A percentile compares a stretch with the other conserved stretches of the same genome.
Evolutionary conservation across 2,113 vertebrate species (phyloP).

Genomic region (Vulpes vulpes): DNA sequence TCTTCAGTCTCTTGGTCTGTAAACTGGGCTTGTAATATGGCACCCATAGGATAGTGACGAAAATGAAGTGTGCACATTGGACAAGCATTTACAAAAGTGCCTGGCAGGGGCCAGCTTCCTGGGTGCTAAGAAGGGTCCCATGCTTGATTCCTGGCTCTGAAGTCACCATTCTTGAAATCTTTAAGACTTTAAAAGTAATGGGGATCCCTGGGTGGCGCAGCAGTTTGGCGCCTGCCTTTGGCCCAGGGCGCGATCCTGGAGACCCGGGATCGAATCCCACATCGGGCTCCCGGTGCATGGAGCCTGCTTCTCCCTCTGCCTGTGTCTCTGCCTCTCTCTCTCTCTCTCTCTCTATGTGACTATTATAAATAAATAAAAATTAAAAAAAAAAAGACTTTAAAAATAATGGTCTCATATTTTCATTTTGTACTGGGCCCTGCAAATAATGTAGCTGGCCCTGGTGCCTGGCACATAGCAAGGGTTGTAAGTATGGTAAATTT

Average conservation of each 20-base stretch:
- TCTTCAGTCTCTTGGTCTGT: neutral
- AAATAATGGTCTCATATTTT: neutral
- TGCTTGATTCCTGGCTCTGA: neutral
- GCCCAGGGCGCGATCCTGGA: too few species aligned
- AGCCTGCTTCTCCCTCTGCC: too few species aligned
- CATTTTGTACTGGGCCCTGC: neutral
- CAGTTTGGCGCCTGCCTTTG: too few species aligned
- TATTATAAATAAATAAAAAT: too few species aligned
- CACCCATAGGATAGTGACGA: neutral
- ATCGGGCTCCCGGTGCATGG: too few species aligned
- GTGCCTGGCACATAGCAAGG: neutral
- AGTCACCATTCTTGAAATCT: neutral
- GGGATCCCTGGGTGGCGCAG: too few species aligned
- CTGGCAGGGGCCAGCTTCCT: neutral
- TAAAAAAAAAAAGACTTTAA: neutral
- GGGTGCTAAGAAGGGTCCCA: neutral
- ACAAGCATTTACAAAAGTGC: neutral
- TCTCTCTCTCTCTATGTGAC: too few species aligned
- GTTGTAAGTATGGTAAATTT: neutral
- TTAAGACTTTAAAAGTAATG: slow-evolving; percentile 7
- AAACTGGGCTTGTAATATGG: neutral
- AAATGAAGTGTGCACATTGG: neutral
- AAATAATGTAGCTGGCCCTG: neutral
- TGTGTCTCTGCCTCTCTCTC: too few species aligned
- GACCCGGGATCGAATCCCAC: too few species aligned